A percentile compares a stretch with the other conserved stretches of the same genome.
phyloP scores from a whole-genome alignment of 2,888 invertebrate genomes.

The Micropterix aruncella region DNA sequence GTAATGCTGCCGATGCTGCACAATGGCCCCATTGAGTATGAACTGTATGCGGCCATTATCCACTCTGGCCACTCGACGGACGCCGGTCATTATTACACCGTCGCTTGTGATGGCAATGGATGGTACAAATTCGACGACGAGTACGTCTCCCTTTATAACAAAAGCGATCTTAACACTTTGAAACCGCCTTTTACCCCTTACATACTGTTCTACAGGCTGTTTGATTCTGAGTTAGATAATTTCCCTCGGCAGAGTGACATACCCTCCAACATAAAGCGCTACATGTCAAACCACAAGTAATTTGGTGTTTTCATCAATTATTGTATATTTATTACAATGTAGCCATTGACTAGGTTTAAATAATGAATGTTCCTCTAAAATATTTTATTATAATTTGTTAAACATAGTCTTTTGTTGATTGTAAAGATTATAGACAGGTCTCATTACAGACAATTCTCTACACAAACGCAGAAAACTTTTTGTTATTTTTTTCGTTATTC shows the following conservation, averaged over 20 bases:
- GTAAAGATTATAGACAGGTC: too few relatives aligned
- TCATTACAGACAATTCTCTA: too few relatives aligned
- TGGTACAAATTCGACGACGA: constrained; percentile 80
- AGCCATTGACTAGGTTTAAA: background rate
- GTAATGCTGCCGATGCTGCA: constrained; percentile 20
- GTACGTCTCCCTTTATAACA: constrained; percentile 45
- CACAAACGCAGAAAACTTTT: too few relatives aligned
- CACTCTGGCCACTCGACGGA: constrained; percentile 74
- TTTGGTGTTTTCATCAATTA: background rate
- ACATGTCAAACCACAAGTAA: background rate
- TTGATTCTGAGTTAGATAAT: background rate
- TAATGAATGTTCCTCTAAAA: background rate
- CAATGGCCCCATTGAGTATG: constrained; percentile 26
- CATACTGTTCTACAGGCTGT: background rate
- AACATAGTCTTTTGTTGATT: too few relatives aligned
- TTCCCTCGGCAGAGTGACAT: background rate
- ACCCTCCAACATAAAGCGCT: background rate
- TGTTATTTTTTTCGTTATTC: too few relatives aligned
- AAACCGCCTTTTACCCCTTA: background rate
- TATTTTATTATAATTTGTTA: too few relatives aligned
- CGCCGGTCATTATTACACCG: constrained; percentile 80
- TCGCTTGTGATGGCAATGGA: constrained; percentile 50
- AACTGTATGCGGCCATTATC: constrained; percentile 69
- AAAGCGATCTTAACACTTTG: constrained; percentile 14
- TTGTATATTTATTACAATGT: background rate